These are phyloP conservation scores for Garra rufa DNA, from an alignment of 2,113 vertebrate genomes.

Conservation along the genomic window DNA sequence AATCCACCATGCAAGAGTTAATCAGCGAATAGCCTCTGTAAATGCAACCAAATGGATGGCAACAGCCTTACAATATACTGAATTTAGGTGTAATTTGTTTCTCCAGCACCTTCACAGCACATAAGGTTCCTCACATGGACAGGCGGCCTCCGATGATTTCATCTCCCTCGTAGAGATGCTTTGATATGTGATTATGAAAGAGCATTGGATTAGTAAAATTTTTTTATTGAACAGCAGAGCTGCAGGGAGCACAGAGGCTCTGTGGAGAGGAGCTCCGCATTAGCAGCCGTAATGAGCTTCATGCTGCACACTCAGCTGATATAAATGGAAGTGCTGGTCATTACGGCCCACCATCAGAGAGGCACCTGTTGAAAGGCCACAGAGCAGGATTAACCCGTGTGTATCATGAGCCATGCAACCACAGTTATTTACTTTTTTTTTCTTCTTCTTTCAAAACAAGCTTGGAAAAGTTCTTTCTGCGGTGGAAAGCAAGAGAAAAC, in stretches of 20 bases:
- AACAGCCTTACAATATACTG: not conserved
- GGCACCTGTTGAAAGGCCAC: constrained; percentile 3
- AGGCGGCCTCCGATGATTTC: not conserved
- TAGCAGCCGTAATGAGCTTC: constrained; percentile 47
- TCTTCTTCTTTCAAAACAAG: not conserved
- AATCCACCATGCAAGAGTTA: not conserved
- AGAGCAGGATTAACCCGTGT: not conserved
- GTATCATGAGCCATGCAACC: constrained; percentile 6
- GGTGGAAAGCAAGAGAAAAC: not conserved
- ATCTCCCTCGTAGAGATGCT: not conserved
- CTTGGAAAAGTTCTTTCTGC: not conserved
- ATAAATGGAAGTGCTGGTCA: constrained; percentile 31
- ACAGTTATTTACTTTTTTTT: not conserved
- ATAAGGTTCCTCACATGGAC: not conserved
- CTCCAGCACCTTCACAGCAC: constrained; percentile 6
- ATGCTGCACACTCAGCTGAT: constrained; percentile 34
- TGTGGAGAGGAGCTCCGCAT: constrained; percentile 22
- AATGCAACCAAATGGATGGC: not conserved
- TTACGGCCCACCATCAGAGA: constrained; percentile 13
- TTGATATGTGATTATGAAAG: constrained; percentile 38
- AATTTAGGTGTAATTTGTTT: not conserved
- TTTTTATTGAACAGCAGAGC: not conserved
- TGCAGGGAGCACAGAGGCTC: constrained; percentile 5
- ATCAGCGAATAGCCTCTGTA: not conserved
- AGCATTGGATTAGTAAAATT: constrained; percentile 23